phyloP scores from a whole-genome alignment of 2,888 invertebrate species.

The Resseliella maxima region DNA sequence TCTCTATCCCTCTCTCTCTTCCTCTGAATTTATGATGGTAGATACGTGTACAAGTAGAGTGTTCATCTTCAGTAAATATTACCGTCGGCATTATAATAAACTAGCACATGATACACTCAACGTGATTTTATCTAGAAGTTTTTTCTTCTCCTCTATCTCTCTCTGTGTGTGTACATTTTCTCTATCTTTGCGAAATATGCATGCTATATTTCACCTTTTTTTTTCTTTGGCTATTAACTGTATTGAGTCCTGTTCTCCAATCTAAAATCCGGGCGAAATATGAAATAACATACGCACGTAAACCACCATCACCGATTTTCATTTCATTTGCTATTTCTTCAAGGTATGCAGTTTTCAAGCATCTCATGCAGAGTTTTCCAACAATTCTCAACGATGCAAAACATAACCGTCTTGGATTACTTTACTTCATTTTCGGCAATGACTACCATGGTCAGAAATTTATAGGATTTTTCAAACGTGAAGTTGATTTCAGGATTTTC shows the following conservation, averaged over 20 bases:
- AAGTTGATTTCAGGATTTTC: neutral
- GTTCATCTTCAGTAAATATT: neutral
- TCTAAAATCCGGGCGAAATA: neutral
- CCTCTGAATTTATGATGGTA: neutral
- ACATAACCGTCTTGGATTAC: neutral
- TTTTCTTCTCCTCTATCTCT: too few relatives aligned
- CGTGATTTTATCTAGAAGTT: neutral
- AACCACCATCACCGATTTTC: neutral
- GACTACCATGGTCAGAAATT: neutral
- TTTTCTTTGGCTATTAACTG: neutral
- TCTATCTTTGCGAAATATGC: neutral
- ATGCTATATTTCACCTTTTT: neutral
- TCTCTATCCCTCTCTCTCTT: too few relatives aligned
- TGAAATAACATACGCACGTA: neutral
- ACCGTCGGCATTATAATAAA: slow-evolving; percentile 26
- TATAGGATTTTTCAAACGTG: neutral
- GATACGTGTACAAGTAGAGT: neutral
- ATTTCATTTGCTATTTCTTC: neutral
- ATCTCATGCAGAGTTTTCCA: neutral
- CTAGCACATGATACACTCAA: slow-evolving; percentile 36
- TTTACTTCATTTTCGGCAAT: neutral
- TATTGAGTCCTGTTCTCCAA: neutral
- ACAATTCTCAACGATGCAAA: neutral
- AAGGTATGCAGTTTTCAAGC: neutral
- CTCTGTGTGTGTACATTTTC: too few relatives aligned